Evolutionary conservation across 2,113 vertebrate species (phyloP).

Genomic region (Eubucco bourcierii): DNA sequence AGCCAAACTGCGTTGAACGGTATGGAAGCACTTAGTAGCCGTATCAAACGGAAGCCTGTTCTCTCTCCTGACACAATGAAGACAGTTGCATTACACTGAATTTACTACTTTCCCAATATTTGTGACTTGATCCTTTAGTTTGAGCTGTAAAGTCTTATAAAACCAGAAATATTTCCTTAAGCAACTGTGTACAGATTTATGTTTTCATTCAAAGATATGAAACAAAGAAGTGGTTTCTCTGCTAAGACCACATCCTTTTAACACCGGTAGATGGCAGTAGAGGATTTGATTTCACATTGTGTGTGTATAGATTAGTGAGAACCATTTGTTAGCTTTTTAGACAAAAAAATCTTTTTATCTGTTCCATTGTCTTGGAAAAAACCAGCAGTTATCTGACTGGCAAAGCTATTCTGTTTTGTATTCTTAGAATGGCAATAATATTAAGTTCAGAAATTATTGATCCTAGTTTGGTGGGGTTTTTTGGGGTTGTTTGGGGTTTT

Average conservation of each 20-base stretch:
- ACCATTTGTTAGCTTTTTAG: background rate
- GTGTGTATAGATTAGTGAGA: background rate
- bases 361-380: background rate
- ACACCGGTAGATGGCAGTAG: slow-evolving; percentile 66
- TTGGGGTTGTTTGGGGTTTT: no score
- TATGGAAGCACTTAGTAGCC: background rate
- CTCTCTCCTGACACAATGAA: background rate
- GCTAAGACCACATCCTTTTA: background rate
- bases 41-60: background rate
- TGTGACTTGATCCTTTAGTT: background rate
- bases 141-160: background rate
- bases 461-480: no score
- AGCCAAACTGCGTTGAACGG: background rate
- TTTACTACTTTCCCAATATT: background rate
- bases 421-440: background rate
- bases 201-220: background rate
- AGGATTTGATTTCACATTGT: slow-evolving; percentile 14
- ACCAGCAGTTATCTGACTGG: background rate
- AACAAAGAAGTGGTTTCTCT: background rate
- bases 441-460: background rate
- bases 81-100: background rate
- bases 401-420: background rate
- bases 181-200: background rate
- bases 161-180: background rate
- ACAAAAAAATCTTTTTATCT: background rate